Percentiles rank a stretch among this genome's conserved stretches.
These are phyloP conservation scores for Heterohyrax brucei DNA, from an alignment of 2,797 vertebrate species.

Conservation along the genomic window DNA sequence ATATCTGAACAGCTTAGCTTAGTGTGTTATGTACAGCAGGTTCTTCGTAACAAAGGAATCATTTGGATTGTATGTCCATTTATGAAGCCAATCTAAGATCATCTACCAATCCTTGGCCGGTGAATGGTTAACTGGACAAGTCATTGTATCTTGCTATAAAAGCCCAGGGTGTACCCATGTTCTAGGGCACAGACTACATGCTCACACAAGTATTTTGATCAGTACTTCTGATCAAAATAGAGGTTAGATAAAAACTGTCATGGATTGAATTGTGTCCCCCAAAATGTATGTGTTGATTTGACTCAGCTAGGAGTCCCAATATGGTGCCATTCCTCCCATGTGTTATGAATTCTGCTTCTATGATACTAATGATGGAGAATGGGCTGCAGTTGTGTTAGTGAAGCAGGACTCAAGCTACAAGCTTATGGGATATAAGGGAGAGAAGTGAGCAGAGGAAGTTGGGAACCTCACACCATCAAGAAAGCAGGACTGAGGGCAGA, in stretches of 20 bases:
- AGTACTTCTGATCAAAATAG: constrained; percentile 22
- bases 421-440: no score
- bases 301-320: no score
- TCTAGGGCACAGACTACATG: neutral
- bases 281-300: no score
- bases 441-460: no score
- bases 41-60: constrained; percentile 33
- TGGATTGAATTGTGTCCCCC: no score
- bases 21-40: neutral
- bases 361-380: no score
- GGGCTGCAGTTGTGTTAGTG: no score
- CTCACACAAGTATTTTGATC: neutral
- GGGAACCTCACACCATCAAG: no score
- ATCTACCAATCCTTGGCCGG: neutral
- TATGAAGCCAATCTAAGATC: neutral
- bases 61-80: neutral
- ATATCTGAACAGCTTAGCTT: neutral
- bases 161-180: neutral
- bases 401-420: no score
- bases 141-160: neutral
- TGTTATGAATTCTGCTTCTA: no score
- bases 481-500: no score
- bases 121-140: neutral
- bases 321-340: no score
- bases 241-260: neutral